Evolutionary conservation across 2,888 invertebrate genomes (phyloP).

Genomic region (Graphium colonna): DNA sequence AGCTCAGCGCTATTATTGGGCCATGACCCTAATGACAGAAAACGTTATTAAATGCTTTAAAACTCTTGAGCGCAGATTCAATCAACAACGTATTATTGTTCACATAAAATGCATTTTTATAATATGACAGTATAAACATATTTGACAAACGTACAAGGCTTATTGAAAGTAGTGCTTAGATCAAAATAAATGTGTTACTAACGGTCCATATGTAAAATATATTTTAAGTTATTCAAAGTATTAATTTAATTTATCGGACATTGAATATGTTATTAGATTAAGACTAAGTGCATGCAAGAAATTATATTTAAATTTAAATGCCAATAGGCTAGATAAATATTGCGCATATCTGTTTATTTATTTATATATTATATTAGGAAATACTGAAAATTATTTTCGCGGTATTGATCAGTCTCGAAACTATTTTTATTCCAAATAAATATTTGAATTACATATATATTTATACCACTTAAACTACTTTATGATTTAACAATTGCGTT

Average conservation of each 20-base stretch:
- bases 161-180: no score
- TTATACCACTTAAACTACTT: no score
- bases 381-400: no score
- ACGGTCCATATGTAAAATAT: background rate
- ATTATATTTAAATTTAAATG: background rate
- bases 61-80: slow-evolving; percentile 11
- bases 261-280: background rate
- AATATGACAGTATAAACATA: background rate
- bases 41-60: slow-evolving; percentile 19
- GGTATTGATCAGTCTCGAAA: no score
- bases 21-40: slow-evolving; percentile 23
- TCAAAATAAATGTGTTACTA: background rate
- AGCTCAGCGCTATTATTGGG: slow-evolving; percentile 9
- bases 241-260: background rate
- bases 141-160: no score
- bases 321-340: no score
- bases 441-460: no score
- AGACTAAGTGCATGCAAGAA: background rate
- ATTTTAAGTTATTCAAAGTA: background rate
- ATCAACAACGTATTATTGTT: slow-evolving; percentile 1
- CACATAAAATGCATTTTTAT: background rate
- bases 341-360: no score
- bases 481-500: no score
- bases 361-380: no score
- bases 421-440: no score